Conservation (phyloP, 2,888 invertebrate species). For the Pristionchus mayeri region DNA sequence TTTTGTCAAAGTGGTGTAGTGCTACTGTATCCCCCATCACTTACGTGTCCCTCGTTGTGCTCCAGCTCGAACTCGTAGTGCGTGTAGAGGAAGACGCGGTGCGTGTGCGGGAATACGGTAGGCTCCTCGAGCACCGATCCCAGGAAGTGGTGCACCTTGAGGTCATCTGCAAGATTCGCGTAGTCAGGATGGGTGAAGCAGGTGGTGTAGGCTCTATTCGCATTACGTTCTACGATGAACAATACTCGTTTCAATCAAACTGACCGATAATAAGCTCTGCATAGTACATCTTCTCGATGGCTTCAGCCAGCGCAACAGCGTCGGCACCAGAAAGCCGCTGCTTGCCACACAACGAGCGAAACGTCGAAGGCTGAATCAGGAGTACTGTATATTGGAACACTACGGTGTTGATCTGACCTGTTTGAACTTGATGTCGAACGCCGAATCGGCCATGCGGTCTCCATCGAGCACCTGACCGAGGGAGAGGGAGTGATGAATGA, state of each 20-base stretch:
- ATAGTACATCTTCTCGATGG: conserved; percentile 80
- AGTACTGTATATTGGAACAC: background rate
- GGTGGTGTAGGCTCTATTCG: background rate
- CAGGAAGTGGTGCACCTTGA: conserved; percentile 79
- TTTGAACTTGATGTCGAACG: conserved; percentile 78
- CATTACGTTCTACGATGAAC: background rate
- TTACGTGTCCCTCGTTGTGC: conserved; percentile 75
- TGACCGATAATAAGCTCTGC: conserved; percentile 79
- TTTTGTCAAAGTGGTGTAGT: background rate
- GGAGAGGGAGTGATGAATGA: conserved; percentile 79
- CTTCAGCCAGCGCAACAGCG: conserved; percentile 77
- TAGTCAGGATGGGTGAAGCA: background rate
- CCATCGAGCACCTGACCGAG: conserved; percentile 80
- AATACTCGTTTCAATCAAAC: background rate
- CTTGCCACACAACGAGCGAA: conserved; percentile 76
- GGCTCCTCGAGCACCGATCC: conserved; percentile 79
- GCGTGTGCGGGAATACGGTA: conserved; percentile 79
- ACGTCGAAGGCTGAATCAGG: conserved; percentile 69
- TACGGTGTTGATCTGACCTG: background rate
- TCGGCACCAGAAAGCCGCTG: conserved; percentile 77
- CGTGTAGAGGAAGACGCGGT: conserved; percentile 79
- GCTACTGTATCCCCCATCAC: background rate
- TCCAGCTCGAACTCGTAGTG: conserved; percentile 79
- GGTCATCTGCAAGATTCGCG: conserved; percentile 77
- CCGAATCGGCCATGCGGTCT: conserved; percentile 80